Conservation (phyloP, 2,797 vertebrate genomes). For the Kryptolebias ocellatus region DNA sequence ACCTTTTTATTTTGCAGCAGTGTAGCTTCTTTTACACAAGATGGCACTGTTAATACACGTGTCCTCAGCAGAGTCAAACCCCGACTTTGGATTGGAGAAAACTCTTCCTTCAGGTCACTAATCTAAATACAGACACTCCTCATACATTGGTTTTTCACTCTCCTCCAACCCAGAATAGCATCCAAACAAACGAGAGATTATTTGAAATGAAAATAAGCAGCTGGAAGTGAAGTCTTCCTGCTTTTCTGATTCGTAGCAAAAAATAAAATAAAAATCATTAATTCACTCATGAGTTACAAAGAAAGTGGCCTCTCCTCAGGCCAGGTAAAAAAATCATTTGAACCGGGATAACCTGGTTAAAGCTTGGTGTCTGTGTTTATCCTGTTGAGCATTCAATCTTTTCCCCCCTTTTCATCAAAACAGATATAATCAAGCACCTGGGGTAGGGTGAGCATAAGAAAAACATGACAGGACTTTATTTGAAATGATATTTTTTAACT, state of each 20-base stretch:
- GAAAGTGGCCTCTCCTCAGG: conserved; percentile 53
- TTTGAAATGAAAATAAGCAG: conserved; percentile 78
- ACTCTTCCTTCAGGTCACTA: conserved; percentile 68
- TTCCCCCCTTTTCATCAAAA: conserved; percentile 57
- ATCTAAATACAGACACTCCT: conserved; percentile 72
- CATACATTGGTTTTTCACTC: conserved; percentile 62
- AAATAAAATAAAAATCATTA: conserved; percentile 42
- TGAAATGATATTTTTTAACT: conserved; percentile 47
- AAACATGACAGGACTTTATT: conserved; percentile 43
- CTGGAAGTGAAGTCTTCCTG: conserved; percentile 65
- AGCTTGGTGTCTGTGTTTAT: conserved; percentile 36
- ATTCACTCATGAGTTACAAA: conserved; percentile 60
- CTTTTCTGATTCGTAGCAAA: conserved; percentile 75
- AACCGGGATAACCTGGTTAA: conserved; percentile 62
- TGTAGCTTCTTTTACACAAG: conserved; percentile 58
- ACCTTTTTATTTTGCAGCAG: conserved; percentile 34
- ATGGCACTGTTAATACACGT: conserved; percentile 79
- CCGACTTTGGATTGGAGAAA: conserved; percentile 28
- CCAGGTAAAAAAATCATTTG: conserved; percentile 56
- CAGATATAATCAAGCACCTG: conserved; percentile 52
- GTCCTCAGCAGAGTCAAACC: conserved; percentile 9
- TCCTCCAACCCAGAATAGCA: conserved; percentile 60
- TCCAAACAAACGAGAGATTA: conserved; percentile 63
- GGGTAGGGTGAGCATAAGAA: conserved; percentile 38
- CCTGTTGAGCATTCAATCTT: conserved; percentile 49